Evolutionary conservation across 2,888 invertebrate species (phyloP).

Genomic region (Epinotia demarniana): DNA sequence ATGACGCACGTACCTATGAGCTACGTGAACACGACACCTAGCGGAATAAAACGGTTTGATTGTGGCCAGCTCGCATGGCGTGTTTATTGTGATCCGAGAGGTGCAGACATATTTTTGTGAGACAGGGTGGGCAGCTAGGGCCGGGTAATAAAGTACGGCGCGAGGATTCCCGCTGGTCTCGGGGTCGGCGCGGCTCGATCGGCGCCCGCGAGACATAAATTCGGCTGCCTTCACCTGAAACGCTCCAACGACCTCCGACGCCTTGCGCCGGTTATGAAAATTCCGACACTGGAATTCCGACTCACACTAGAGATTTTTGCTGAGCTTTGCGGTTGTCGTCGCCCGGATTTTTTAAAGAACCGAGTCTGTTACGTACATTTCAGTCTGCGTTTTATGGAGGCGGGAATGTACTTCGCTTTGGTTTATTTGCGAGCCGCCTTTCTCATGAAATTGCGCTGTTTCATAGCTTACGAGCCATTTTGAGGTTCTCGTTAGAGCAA

Average conservation of each 20-base stretch:
- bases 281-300: slow-evolving; percentile 78
- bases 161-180: slow-evolving; percentile 57
- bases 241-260: slow-evolving; percentile 66
- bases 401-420: slow-evolving; percentile 81
- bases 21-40: slow-evolving; percentile 67
- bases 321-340: slow-evolving; percentile 80
- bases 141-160: slow-evolving; percentile 68
- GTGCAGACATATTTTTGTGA: slow-evolving; percentile 66
- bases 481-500: slow-evolving; percentile 77
- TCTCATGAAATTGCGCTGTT: slow-evolving; percentile 82
- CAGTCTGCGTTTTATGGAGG: slow-evolving; percentile 80
- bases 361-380: slow-evolving; percentile 79
- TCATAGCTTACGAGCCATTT: slow-evolving; percentile 81
- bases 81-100: slow-evolving; percentile 69
- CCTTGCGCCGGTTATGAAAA: slow-evolving; percentile 80
- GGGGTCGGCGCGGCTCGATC: slow-evolving; percentile 59
- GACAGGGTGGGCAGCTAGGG: slow-evolving; percentile 51
- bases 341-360: slow-evolving; percentile 78
- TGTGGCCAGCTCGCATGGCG: slow-evolving; percentile 63
- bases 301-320: slow-evolving; percentile 81
- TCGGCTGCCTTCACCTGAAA: slow-evolving; percentile 73
- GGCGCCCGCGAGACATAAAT: slow-evolving; percentile 69
- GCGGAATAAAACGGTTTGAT: slow-evolving; percentile 68
- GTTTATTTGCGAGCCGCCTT: slow-evolving; percentile 81
- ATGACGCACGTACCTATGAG: slow-evolving; percentile 60